Evolutionary conservation across 53 echinoderm and acorn worm genomes (phyloP).

Genomic region (Arbacia lixula): DNA sequence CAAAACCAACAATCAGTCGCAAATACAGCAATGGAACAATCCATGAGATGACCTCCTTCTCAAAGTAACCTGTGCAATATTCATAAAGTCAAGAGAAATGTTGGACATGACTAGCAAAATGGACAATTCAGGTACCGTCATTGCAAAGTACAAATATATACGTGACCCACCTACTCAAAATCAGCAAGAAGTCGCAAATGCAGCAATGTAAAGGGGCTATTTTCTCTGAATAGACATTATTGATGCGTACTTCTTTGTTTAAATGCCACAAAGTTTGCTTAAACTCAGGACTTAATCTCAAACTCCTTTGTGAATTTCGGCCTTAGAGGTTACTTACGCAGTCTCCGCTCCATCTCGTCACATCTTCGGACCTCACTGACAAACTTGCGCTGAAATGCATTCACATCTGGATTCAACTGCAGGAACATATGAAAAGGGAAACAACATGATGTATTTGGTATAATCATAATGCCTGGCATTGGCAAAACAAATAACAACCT

Average conservation of each 20-base stretch:
- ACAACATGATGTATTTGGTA: neutral
- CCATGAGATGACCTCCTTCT: conserved; percentile 63
- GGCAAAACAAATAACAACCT: neutral
- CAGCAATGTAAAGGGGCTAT: conserved; percentile 52
- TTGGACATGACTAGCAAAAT: neutral
- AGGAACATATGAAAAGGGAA: neutral
- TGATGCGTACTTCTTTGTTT: too few species aligned
- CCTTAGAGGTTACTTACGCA: conserved; percentile 81
- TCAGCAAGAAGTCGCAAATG: conserved; percentile 69
- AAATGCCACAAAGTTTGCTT: too few species aligned
- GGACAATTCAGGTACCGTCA: too few species aligned
- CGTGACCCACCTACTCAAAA: too few species aligned
- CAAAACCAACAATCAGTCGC: too few species aligned
- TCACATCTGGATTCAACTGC: conserved; percentile 82
- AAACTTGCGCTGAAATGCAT: conserved; percentile 82
- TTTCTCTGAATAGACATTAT: too few species aligned
- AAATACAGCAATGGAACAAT: conserved; percentile 58
- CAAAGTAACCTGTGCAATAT: conserved; percentile 63
- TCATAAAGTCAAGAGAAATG: neutral
- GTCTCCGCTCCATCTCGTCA: conserved; percentile 78
- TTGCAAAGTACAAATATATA: too few species aligned
- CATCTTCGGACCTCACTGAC: conserved; percentile 79
- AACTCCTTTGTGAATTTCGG: too few species aligned
- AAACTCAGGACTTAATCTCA: too few species aligned
- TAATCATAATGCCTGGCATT: neutral